Base-by-base conservation (phyloP, 2,888 invertebrate genomes). In the Thysanoteuthis rhombus region DNA sequence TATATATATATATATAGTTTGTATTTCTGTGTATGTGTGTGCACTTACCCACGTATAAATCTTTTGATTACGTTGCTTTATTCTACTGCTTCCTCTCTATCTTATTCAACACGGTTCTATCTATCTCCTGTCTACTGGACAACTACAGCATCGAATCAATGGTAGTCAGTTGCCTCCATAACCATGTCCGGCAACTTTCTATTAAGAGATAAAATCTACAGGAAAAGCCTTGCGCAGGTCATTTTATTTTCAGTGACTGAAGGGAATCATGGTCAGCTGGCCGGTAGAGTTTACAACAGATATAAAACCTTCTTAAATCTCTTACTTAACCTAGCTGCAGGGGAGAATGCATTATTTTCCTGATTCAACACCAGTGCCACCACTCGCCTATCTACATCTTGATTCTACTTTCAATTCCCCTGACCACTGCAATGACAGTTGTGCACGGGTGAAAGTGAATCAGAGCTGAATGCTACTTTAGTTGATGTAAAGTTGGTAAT, bases 241-340 rank as follows among this genome's bases (percentile, higher is more conserved):
- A 75, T 75, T 75, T 75, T 36, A 16, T 75, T 75, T n/a, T 75
- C n/a, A 75, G 75, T 75, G 36, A n/a, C 75, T 75, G 75, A 75
- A 75, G 75, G 75, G 75, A n/a, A n/a, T n/a, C 75, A 36, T 75
- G 75, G 75, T 75, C 75, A 75, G 75, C n/a, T 75, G 75, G 75
- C n/a, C 12, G n/a, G 75, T 36, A n/a, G 75, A 36, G 19, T 75
- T 75, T n/a, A 75, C n/a, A 75, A n/a, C 75, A n/a, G n/a, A 75
- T 75, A 75, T 75, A 75, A 75, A 75, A n/a, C 75, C 75, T n/a
- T n/a, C 75, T 75, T n/a, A n/a, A 75, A 75, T 75, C n/a, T 75
- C 75, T 75, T n/a, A 75, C 75, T 75, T 36, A 75, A 75, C 75
- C n/a, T 36, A n/a, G n/a, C n/a, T 16, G n/a, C 75, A 75, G 75